Evolutionary conservation across 30 jellyfish, hydroid and myxozoan species (phyloP).

Genomic region (Cassiopea andromeda): DNA sequence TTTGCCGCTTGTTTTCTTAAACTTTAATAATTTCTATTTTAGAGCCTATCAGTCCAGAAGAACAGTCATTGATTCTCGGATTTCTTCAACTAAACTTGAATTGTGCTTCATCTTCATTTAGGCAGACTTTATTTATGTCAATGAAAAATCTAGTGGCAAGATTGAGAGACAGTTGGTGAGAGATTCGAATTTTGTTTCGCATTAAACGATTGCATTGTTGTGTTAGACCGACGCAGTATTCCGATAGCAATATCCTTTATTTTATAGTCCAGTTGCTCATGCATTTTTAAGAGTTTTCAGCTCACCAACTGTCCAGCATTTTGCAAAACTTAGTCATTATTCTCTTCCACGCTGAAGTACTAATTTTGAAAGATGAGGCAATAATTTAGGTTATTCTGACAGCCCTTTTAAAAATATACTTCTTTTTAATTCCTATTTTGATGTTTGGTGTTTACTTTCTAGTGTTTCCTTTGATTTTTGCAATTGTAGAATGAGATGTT

Average conservation of each 20-base stretch:
- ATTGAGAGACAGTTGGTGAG: slow-evolving; percentile 83
- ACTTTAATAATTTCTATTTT: neutral
- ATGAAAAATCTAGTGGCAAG: slow-evolving; percentile 67
- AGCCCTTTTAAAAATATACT: neutral
- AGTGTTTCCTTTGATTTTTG: neutral
- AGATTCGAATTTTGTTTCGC: neutral
- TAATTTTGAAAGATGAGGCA: neutral
- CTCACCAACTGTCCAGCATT: too few species aligned
- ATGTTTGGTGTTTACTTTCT: neutral
- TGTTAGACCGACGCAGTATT: neutral
- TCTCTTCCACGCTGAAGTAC: neutral
- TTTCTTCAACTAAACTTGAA: slow-evolving; percentile 61
- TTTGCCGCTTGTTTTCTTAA: neutral
- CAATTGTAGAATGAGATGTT: neutral
- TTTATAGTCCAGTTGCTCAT: neutral
- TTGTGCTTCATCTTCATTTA: slow-evolving; percentile 79
- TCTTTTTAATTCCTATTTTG: neutral
- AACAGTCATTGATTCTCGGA: slow-evolving; percentile 47
- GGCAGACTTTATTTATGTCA: slow-evolving; percentile 74
- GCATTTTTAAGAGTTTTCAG: neutral
- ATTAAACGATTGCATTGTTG: neutral
- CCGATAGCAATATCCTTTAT: neutral
- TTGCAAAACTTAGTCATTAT: too few species aligned
- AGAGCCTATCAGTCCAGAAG: slow-evolving; percentile 69
- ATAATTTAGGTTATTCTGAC: too few species aligned